Conservation (phyloP, 2,113 vertebrate species). For the Lichenostomus cassidix region DNA sequence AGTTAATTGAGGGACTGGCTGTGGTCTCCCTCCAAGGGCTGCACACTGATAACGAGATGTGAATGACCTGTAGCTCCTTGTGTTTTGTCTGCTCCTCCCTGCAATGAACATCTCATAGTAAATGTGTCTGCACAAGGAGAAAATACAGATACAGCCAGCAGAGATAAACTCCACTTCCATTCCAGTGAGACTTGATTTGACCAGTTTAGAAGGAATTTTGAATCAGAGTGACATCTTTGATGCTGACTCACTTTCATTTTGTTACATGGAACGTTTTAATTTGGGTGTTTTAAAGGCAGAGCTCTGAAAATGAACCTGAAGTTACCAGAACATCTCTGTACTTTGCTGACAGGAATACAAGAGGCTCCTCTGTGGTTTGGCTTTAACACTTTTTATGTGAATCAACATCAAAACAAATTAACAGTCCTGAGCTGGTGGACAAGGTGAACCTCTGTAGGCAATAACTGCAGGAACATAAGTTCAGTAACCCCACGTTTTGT, state of each 20-base stretch:
- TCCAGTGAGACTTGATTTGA: background rate
- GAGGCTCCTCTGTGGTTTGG: background rate
- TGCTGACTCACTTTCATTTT: background rate
- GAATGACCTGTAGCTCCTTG: background rate
- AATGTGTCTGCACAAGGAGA: background rate
- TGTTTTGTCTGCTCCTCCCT: conserved; percentile 33
- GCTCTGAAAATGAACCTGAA: background rate
- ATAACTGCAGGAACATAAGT: background rate
- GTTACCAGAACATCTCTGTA: background rate
- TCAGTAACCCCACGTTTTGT: background rate
- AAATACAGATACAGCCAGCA: background rate
- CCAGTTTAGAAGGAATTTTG: background rate
- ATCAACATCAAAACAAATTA: background rate
- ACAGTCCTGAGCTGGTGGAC: background rate
- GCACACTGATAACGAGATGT: background rate
- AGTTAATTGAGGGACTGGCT: background rate
- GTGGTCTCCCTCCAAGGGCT: background rate
- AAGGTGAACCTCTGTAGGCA: background rate
- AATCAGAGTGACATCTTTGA: background rate
- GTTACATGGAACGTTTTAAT: background rate
- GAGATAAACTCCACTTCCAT: background rate
- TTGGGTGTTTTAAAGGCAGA: background rate
- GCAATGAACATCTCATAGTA: fast-evolving
- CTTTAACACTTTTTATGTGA: background rate
- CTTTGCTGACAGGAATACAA: background rate